These are phyloP conservation scores for Lottia scabra DNA, from an alignment of 2,888 invertebrate genomes.

Conservation along the genomic window DNA sequence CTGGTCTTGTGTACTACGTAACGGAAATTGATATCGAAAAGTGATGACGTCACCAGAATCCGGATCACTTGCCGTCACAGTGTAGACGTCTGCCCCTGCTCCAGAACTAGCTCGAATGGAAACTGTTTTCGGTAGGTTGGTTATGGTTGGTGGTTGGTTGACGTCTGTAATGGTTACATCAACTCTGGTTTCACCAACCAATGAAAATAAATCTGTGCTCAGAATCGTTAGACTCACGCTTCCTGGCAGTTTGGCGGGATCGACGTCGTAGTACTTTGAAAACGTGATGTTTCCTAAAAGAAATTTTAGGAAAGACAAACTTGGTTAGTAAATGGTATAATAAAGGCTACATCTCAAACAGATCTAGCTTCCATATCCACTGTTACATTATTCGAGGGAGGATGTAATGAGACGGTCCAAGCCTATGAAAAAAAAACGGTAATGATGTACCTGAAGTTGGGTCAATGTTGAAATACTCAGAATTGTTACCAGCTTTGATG, in stretches of 20 bases:
- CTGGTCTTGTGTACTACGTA: background rate
- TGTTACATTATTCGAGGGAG: too few species aligned
- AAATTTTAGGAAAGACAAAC: too few species aligned
- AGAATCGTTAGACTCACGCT: background rate
- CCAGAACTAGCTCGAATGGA: background rate
- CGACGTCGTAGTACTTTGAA: background rate
- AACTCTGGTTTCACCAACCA: background rate
- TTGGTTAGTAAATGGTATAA: too few species aligned
- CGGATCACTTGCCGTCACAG: background rate
- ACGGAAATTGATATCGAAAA: background rate
- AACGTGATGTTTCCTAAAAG: background rate
- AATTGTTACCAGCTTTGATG: background rate
- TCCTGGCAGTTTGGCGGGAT: background rate
- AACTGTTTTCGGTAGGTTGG: background rate
- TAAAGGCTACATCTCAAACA: too few species aligned
- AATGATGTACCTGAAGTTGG: background rate
- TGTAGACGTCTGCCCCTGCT: background rate
- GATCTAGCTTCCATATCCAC: too few species aligned
- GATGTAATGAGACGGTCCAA: too few species aligned
- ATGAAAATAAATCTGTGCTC: background rate
- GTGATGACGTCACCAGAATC: constrained; percentile 1
- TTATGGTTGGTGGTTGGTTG: background rate
- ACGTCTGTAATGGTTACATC: background rate
- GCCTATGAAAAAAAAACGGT: too few species aligned
- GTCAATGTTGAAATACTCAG: background rate